Evolutionary conservation across 2,888 invertebrate genomes (phyloP), one percentile per base, ranked within the genome.

Genomic region (Seira sanloemensis): DNA sequence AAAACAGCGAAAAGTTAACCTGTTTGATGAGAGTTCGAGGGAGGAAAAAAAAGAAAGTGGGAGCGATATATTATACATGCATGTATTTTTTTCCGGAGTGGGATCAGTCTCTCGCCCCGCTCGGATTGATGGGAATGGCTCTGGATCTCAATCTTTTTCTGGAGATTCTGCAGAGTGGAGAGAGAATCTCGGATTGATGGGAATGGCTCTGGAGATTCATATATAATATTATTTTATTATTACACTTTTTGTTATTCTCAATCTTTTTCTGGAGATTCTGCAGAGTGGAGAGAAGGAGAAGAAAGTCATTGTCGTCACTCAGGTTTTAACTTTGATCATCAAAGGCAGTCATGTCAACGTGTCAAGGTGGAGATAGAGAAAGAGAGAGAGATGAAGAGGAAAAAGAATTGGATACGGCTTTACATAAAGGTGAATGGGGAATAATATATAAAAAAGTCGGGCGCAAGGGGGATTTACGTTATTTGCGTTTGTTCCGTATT

Each of bases 311-410:
- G 72, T 78, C 65, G 65, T 75, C 62, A 62, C 50, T 58, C 58
- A 58, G n/a, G n/a, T 58, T 58, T 58, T 58, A 18, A 58, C 58
- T 58, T 58, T 58, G 58, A 72, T 54, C 72, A 72, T 72, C 37
- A 4, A 26, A 26, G 18, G 23, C 25, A 18, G 46, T 7, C 72
- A 12, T 62, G 58, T 58, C 26, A 18, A 74, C 74, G 68, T 80
- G 80, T 75, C 80, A 76, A 76, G 71, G 75, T 71, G 75, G 74
- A 81, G 69, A 71, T 27, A 19, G n/a, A n/a, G n/a, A n/a, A n/a
- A n/a, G n/a, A n/a, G n/a, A n/a, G n/a, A n/a, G n/a, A 37, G 5
- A 37, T 37, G 37, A 12, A 37, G 12, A 21, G 21, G 0, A 18
- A 67, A 54, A 76, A 46, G 76, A 68, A 76, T 76, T 76, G 66